These are phyloP conservation scores for Pilophorus perplexus DNA, from an alignment of 2,888 invertebrate species.

Conservation along the genomic window DNA sequence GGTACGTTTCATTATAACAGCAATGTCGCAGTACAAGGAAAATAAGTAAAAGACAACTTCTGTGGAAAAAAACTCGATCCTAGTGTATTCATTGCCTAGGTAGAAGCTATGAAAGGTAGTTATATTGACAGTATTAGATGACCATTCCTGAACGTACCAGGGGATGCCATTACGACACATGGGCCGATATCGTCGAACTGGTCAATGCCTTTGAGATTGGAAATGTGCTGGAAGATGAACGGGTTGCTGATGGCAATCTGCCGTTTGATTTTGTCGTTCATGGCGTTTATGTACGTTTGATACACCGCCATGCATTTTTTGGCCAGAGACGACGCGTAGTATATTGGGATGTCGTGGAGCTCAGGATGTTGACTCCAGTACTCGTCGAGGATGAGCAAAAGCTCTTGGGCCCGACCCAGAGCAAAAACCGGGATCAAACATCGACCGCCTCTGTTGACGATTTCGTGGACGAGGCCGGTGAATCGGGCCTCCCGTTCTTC, in stretches of 20 bases:
- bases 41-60: too few relatives aligned
- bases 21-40: too few relatives aligned
- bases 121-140: too few relatives aligned
- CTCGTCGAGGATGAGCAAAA: constrained; percentile 91
- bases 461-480: constrained; percentile 56
- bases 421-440: constrained; percentile 99
- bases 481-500: constrained; percentile 95
- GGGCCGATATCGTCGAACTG: constrained; percentile 99
- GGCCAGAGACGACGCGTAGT: constrained; percentile 97
- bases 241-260: constrained; percentile 99
- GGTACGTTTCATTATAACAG: too few relatives aligned
- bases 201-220: constrained; percentile 94
- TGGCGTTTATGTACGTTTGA: constrained; percentile 98
- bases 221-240: constrained; percentile 97
- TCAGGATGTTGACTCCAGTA: constrained; percentile 97
- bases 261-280: constrained; percentile 95
- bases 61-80: too few relatives aligned
- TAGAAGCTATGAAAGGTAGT: too few relatives aligned
- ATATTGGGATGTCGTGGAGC: constrained; percentile 96
- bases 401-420: constrained; percentile 92
- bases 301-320: constrained; percentile 99
- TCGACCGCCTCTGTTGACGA: constrained; percentile 76
- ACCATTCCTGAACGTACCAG: constrained; percentile 64
- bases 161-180: constrained; percentile 99
- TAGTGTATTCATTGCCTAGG: too few relatives aligned